Evolutionary conservation across 2,888 invertebrate species (phyloP), one percentile per base, ranked within the genome.

Genomic region (Agonopterix heracliana): DNA sequence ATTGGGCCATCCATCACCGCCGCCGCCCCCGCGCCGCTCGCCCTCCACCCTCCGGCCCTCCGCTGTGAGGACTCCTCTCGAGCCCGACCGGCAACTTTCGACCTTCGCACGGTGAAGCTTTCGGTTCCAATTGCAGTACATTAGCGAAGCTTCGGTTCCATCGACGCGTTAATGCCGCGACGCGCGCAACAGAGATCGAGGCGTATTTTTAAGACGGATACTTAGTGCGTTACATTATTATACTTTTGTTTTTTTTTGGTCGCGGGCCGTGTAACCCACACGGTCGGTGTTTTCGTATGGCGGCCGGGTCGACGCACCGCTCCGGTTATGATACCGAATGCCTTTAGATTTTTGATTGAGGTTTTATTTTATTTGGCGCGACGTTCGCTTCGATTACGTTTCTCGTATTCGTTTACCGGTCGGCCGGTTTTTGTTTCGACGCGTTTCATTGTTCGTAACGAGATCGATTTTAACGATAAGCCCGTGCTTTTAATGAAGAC

Each of bases 1-100:
- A 86, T 86, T 87, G 82, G 89, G 87, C 90, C 89, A 90, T 90
- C 90, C 89, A 89, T 89, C 89, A 87, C 74, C 74, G 72, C 74
- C 65, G 64, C 70, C 73, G 66, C 75, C 84, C 80, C 64, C 78
- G 74, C 74, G 68, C 71, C 66, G 64, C 68, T 61, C 62, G 66
- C 66, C 62, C 64, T 61, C 64, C 63, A 63, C 61, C 64, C 55
- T 38, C 38, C 38, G 38, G 38, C 38, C 49, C 61, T 54, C 50
- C 56, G 51, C 53, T 52, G 53, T 52, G 54, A 52, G 48, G 54
- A 34, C 13, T 51, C 47, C 53, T 49, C 53, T 49, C 50, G 38
- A 44, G 9, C 26, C 47, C 50, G 44, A 26, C 46, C 9, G 47
- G 46, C 52, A 50, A 74, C 67, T 66, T 56, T 64, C 71, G 57